Percentiles rank a stretch among this genome's conserved stretches.
These are phyloP conservation scores for Strongylocentrotus purpuratus DNA, from an alignment of 35 echinoderm and acorn worm genomes.

Conservation along the genomic window DNA sequence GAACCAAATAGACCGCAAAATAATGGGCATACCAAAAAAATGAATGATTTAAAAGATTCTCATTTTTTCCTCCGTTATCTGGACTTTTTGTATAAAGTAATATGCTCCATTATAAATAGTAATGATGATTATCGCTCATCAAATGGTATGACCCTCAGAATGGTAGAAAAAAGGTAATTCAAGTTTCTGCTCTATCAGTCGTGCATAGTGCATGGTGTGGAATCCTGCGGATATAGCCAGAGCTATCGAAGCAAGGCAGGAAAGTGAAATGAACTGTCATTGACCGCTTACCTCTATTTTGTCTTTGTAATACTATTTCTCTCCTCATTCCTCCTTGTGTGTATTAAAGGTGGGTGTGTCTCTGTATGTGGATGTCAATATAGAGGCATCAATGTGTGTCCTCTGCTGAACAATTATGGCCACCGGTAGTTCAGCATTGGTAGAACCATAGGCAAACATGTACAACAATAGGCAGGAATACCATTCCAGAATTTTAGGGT, in stretches of 20 bases:
- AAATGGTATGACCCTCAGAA: background rate
- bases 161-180: background rate
- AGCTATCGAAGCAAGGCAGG: background rate
- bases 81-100: background rate
- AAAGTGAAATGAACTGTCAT: constrained; percentile 11
- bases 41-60: too few relatives aligned
- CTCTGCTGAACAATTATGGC: too few relatives aligned
- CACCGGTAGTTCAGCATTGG: too few relatives aligned
- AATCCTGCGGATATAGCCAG: background rate
- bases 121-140: background rate
- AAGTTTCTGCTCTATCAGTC: background rate
- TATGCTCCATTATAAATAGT: background rate
- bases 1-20: background rate
- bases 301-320: background rate
- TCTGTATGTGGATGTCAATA: too few relatives aligned
- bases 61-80: too few relatives aligned
- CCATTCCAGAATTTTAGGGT: too few relatives aligned
- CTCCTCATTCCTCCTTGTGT: background rate
- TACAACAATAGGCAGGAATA: too few relatives aligned
- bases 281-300: background rate
- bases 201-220: background rate
- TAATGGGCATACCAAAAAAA: background rate
- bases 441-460: too few relatives aligned
- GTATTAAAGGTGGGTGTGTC: background rate
- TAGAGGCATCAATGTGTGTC: too few relatives aligned